A percentile compares a stretch with the other conserved stretches of the same genome.
These are phyloP conservation scores for Sanderia malayensis DNA, from an alignment of 30 jellyfish, hydroid and myxozoan genomes.

Conservation along the genomic window DNA sequence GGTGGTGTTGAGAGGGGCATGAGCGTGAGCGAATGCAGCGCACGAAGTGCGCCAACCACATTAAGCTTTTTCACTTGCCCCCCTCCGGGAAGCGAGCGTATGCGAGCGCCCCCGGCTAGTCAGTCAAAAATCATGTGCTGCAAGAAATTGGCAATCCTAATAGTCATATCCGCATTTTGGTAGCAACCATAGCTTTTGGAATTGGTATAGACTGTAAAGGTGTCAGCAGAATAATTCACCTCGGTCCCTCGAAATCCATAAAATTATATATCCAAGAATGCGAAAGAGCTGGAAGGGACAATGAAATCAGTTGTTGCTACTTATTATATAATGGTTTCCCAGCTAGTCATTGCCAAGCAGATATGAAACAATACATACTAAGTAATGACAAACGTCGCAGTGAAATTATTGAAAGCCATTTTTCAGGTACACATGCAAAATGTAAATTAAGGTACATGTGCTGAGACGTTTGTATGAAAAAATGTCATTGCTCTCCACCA, in stretches of 20 bases:
- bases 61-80: too few relatives aligned
- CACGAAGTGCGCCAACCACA: too few relatives aligned
- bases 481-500: not conserved
- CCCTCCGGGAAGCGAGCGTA: too few relatives aligned
- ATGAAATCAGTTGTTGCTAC: not conserved
- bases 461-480: not conserved
- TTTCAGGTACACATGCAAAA: not conserved
- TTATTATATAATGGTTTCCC: not conserved
- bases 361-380: not conserved
- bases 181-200: not conserved
- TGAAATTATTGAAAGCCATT: not conserved
- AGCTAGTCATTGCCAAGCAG: not conserved
- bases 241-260: not conserved
- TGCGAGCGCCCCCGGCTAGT: too few relatives aligned
- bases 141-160: not conserved
- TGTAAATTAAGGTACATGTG: not conserved
- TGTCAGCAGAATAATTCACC: not conserved
- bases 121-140: not conserved
- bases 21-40: too few relatives aligned
- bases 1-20: too few relatives aligned
- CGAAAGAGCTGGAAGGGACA: slow-evolving; percentile 1
- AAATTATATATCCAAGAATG: not conserved
- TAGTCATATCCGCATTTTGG: slow-evolving; percentile 3
- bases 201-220: slow-evolving; percentile 6
- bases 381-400: not conserved